Evolutionary conservation across 2,888 invertebrate species (phyloP).

Genomic region (Nycteola revayana): DNA sequence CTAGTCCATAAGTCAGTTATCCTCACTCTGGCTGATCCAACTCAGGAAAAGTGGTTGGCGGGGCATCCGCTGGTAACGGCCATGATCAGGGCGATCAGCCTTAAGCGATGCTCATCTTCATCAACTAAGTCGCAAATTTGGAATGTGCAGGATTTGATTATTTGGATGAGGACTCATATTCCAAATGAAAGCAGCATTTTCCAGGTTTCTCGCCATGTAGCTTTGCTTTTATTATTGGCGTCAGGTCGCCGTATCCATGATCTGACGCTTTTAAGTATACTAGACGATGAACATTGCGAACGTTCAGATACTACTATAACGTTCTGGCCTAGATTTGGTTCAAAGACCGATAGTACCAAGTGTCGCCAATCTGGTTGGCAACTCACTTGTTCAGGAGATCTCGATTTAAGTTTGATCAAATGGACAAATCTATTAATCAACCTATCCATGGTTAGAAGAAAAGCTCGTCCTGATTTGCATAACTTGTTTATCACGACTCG

Average conservation of each 20-base stretch:
- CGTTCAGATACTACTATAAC: too few relatives aligned
- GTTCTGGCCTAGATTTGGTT: too few relatives aligned
- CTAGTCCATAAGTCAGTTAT: conserved; percentile 22
- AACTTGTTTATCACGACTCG: too few relatives aligned
- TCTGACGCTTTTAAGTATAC: conserved; percentile 1
- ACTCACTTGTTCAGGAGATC: too few relatives aligned
- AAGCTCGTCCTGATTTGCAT: too few relatives aligned
- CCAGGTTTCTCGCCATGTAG: conserved; percentile 7
- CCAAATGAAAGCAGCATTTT: conserved; percentile 3
- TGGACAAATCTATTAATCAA: too few relatives aligned
- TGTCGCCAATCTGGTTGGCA: too few relatives aligned
- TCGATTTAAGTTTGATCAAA: too few relatives aligned
- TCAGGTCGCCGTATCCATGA: conserved; percentile 8
- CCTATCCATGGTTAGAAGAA: too few relatives aligned
- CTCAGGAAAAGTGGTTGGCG: not conserved
- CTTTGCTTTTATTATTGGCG: conserved; percentile 2
- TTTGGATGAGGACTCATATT: not conserved
- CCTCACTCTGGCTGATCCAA: conserved; percentile 10
- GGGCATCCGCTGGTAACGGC: conserved; percentile 1
- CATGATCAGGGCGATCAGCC: conserved; percentile 1
- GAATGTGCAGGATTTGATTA: conserved; percentile 1
- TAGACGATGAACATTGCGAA: too few relatives aligned
- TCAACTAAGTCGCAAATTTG: not conserved
- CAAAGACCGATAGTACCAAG: too few relatives aligned
- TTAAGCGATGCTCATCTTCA: not conserved